These are phyloP conservation scores for Brotula barbata DNA, from an alignment of 2,797 vertebrate genomes.

Conservation along the genomic window DNA sequence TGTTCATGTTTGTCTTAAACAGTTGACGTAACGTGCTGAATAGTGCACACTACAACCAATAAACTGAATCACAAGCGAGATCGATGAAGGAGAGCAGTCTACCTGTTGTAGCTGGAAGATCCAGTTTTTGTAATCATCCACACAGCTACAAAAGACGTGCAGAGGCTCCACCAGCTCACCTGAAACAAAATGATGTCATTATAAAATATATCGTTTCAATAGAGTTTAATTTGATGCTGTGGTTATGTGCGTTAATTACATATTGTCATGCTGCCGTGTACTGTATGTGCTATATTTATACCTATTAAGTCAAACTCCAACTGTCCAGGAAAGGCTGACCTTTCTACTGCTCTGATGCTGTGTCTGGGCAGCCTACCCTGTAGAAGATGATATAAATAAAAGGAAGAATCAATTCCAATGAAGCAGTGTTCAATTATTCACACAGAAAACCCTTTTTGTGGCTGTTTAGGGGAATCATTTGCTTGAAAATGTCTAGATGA, in stretches of 20 bases:
- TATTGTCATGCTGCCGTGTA: too few species aligned
- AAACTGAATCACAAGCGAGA: too few species aligned
- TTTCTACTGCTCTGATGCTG: slow-evolving; percentile 80
- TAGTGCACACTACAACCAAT: too few species aligned
- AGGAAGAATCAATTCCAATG: neutral
- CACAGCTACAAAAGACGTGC: slow-evolving; percentile 75
- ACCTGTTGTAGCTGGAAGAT: slow-evolving; percentile 86
- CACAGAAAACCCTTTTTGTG: too few species aligned
- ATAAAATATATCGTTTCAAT: too few species aligned
- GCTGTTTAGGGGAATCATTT: too few species aligned
- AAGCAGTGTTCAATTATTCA: too few species aligned
- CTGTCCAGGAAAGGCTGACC: slow-evolving; percentile 67
- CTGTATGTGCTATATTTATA: slow-evolving; percentile 33
- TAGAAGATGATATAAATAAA: slow-evolving; percentile 7
- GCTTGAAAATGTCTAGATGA: neutral
- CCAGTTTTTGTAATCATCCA: slow-evolving; percentile 83
- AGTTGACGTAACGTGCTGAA: too few species aligned
- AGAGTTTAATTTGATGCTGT: too few species aligned
- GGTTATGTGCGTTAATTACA: too few species aligned
- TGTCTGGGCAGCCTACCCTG: slow-evolving; percentile 82
- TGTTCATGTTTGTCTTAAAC: too few species aligned
- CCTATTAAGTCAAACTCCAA: slow-evolving; percentile 84
- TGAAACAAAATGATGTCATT: slow-evolving; percentile 43
- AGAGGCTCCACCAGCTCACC: slow-evolving; percentile 83
- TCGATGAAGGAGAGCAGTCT: too few species aligned